A percentile compares a stretch with the other conserved stretches of the same genome.
These are phyloP conservation scores for Ectemnius lituratus DNA, from an alignment of 2,888 invertebrate species.

Conservation along the genomic window DNA sequence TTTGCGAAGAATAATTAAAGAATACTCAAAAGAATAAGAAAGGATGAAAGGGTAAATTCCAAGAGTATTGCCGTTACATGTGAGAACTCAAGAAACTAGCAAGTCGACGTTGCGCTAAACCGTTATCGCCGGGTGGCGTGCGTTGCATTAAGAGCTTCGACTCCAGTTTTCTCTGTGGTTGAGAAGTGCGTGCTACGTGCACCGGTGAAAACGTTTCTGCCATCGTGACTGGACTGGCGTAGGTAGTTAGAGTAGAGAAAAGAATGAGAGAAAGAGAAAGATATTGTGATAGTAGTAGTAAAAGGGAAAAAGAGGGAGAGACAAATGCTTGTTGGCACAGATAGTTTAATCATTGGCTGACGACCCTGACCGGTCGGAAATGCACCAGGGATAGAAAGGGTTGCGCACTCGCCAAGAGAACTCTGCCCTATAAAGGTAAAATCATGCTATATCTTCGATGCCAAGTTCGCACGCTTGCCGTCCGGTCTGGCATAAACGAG, in stretches of 20 bases:
- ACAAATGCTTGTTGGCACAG: conserved; percentile 23
- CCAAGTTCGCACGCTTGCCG: conserved; percentile 38
- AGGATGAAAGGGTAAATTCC: too few relatives aligned
- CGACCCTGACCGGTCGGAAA: conserved; percentile 52
- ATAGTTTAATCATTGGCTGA: neutral
- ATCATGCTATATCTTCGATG: neutral
- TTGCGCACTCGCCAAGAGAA: neutral
- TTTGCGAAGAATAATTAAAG: too few relatives aligned
- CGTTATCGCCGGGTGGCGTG: conserved; percentile 14
- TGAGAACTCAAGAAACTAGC: conserved; percentile 11
- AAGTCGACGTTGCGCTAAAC: conserved; percentile 8
- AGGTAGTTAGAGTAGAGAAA: conserved; percentile 37
- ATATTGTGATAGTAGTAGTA: neutral
- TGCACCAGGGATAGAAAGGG: conserved; percentile 18
- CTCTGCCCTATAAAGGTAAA: too few relatives aligned
- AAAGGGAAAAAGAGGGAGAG: neutral
- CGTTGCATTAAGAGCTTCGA: conserved; percentile 23
- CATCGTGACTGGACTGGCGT: conserved; percentile 46
- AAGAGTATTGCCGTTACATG: too few relatives aligned
- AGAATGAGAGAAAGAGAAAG: conserved; percentile 23
- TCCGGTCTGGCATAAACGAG: conserved; percentile 53
- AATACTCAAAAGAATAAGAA: too few relatives aligned
- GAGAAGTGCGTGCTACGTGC: conserved; percentile 3
- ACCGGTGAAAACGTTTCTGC: conserved; percentile 49
- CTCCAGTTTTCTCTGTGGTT: conserved; percentile 47